These are phyloP conservation scores for Oreocharis arfaki DNA, from an alignment of 2,113 vertebrate genomes.

Conservation along the genomic window DNA sequence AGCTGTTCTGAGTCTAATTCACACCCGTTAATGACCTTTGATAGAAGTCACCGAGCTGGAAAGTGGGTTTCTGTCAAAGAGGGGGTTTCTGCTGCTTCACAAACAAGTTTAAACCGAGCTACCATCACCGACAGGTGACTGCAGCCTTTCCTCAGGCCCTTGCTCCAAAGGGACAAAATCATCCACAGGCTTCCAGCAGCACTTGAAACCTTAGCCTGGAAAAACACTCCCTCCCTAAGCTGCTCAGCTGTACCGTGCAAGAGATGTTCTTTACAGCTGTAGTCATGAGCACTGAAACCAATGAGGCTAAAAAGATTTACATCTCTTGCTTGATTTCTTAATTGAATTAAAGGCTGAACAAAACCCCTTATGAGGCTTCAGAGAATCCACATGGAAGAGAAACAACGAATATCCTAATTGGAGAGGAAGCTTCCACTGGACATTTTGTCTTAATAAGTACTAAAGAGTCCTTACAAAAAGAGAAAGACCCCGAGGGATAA, in stretches of 20 bases:
- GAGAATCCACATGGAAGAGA: not conserved
- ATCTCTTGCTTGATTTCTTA: slow-evolving; percentile 27
- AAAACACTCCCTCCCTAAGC: not conserved
- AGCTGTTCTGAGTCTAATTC: slow-evolving; percentile 16
- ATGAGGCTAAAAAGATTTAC: slow-evolving; percentile 19
- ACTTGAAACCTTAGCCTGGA: not conserved
- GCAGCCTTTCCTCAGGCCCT: not conserved
- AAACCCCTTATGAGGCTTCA: not conserved
- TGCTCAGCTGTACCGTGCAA: not conserved
- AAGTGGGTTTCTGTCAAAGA: not conserved
- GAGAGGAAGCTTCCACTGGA: not conserved
- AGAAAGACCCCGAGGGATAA: not conserved
- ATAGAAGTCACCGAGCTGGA: not conserved
- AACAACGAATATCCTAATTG: not conserved
- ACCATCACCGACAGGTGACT: rapidly evolving
- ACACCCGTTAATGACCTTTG: not conserved
- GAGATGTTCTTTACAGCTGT: not conserved
- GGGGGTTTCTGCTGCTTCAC: not conserved
- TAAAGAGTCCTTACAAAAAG: not conserved
- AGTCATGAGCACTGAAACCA: not conserved
- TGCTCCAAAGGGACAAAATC: not conserved
- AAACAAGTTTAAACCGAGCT: not conserved
- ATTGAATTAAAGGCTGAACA: slow-evolving; percentile 27
- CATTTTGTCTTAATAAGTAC: not conserved
- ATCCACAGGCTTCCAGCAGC: not conserved